Percentiles rank a stretch among this genome's conserved stretches.
These are phyloP conservation scores for Apodemia mormo DNA, from an alignment of 2,888 invertebrate genomes.

Conservation along the genomic window DNA sequence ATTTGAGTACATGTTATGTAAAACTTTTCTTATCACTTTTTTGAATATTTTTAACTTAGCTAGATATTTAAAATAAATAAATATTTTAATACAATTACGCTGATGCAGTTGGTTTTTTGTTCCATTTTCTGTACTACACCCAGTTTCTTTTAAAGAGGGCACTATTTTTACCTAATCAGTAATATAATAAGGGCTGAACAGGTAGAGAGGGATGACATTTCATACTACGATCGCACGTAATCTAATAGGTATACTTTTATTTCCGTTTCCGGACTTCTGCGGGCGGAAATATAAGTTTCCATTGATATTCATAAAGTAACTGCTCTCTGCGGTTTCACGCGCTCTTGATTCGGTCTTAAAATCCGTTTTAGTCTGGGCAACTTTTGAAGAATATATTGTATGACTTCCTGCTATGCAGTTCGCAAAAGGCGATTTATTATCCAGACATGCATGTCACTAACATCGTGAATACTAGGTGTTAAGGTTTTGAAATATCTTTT, in stretches of 20 bases:
- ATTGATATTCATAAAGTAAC: not conserved
- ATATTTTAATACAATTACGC: no score
- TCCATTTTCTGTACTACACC: no score
- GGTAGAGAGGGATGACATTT: slow-evolving; percentile 5
- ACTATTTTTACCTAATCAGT: not conserved
- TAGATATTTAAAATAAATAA: no score
- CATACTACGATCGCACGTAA: not conserved
- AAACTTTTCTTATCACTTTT: no score
- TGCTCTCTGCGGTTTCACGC: not conserved
- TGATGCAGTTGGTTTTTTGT: no score
- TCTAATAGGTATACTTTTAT: not conserved
- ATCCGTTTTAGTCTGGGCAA: not conserved
- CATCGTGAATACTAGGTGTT: no score
- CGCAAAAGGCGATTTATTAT: not conserved
- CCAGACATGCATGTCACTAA: no score
- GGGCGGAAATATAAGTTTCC: not conserved
- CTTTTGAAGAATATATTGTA: not conserved
- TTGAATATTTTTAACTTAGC: no score
- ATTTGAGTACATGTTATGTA: no score
- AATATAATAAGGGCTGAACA: not conserved
- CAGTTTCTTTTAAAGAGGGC: not conserved
- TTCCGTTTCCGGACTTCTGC: slow-evolving; percentile 1
- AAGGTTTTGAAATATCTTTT: no score
- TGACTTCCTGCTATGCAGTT: not conserved
- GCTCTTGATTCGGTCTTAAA: not conserved